Conservation (phyloP, 53 echinoderm and acorn worm species). For the Stichopus horrens region DNA sequence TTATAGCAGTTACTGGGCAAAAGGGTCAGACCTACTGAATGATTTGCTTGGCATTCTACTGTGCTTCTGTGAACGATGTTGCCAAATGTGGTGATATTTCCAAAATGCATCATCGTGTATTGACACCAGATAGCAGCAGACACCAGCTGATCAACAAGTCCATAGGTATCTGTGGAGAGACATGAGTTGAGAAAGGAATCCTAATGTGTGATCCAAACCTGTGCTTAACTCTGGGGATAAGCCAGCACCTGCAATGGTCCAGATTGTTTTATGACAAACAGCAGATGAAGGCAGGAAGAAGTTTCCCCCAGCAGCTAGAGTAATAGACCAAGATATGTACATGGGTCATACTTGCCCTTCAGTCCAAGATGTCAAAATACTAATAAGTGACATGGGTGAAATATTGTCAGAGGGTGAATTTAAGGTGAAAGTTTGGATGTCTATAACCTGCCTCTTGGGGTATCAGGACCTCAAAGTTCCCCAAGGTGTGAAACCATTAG, state of each 20-base stretch:
- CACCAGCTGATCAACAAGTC: constrained; percentile 36
- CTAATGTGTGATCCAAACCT: too few relatives aligned
- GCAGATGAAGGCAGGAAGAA: too few relatives aligned
- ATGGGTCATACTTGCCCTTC: not conserved
- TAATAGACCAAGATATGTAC: not conserved
- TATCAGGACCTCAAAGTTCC: not conserved
- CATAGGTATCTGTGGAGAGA: constrained; percentile 20
- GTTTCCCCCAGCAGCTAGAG: too few relatives aligned
- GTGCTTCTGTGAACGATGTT: constrained; percentile 54
- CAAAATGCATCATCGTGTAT: constrained; percentile 67
- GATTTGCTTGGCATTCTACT: constrained; percentile 58
- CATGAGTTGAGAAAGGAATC: constrained; percentile 31
- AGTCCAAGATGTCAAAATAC: too few relatives aligned
- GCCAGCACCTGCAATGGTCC: too few relatives aligned
- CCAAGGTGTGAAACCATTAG: too few relatives aligned
- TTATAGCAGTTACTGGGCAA: constrained; percentile 62
- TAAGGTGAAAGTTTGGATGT: not conserved
- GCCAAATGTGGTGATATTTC: constrained; percentile 62
- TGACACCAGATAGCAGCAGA: constrained; percentile 51
- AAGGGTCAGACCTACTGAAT: constrained; percentile 65
- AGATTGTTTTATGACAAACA: too few relatives aligned
- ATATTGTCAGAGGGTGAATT: not conserved
- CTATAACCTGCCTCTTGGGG: not conserved
- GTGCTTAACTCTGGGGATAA: too few relatives aligned
- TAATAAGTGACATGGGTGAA: too few relatives aligned